Evolutionary conservation across 2,888 invertebrate genomes (phyloP).

Genomic region (Zaprionus lineosus): DNA sequence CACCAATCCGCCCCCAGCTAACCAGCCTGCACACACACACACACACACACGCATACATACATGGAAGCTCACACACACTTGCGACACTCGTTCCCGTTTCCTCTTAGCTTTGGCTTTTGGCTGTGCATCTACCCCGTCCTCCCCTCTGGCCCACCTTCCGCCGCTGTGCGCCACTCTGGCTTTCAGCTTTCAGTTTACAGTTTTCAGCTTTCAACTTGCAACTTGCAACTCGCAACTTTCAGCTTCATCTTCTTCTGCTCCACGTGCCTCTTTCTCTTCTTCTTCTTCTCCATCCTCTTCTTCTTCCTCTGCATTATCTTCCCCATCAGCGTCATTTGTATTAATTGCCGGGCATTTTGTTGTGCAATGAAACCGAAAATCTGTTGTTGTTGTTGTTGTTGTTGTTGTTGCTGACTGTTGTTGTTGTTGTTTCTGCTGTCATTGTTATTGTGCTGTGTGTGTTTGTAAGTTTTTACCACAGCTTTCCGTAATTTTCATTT

Average conservation of each 20-base stretch:
- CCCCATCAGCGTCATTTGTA: slow-evolving; percentile 75
- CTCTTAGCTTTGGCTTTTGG: slow-evolving; percentile 57
- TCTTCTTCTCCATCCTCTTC: slow-evolving; percentile 56
- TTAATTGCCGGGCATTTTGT: slow-evolving; percentile 74
- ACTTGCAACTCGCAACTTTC: slow-evolving; percentile 29
- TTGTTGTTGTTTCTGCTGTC: slow-evolving; percentile 10
- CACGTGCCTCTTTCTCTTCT: slow-evolving; percentile 22
- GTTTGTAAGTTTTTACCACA: slow-evolving; percentile 41
- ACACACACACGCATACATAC: slow-evolving; percentile 4
- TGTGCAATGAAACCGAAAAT: slow-evolving; percentile 75
- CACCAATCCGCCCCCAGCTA: neutral
- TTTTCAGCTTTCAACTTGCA: slow-evolving; percentile 33
- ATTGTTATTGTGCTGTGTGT: too few relatives aligned
- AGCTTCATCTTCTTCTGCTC: slow-evolving; percentile 32
- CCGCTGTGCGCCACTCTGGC: slow-evolving; percentile 7
- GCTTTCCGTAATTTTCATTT: slow-evolving; percentile 53
- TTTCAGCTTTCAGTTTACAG: slow-evolving; percentile 34
- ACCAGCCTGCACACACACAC: slow-evolving; percentile 3
- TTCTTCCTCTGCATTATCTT: slow-evolving; percentile 42
- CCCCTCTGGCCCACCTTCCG: neutral
- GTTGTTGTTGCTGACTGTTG: slow-evolving; percentile 6
- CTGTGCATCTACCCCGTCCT: slow-evolving; percentile 28
- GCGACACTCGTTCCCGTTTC: slow-evolving; percentile 26
- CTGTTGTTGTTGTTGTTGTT: slow-evolving; percentile 22
- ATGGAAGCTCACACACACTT: neutral